These are phyloP conservation scores for Sialia sialis DNA, from an alignment of 2,113 vertebrate genomes.

Conservation along the genomic window DNA sequence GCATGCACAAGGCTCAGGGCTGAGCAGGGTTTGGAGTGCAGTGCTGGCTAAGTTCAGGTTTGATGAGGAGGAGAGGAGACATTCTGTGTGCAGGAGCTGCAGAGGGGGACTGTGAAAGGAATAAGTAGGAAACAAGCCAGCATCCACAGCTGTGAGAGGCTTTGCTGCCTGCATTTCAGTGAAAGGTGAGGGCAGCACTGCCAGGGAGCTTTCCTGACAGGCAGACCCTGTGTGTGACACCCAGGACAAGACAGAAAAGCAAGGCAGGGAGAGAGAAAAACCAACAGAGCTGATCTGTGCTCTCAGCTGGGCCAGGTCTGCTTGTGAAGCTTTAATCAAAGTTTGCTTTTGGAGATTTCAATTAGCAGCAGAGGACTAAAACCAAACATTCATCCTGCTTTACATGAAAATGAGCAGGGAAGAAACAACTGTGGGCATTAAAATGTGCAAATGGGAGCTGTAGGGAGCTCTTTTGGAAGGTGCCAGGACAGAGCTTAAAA, in stretches of 20 bases:
- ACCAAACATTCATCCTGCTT: slow-evolving; percentile 44
- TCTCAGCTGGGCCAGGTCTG: neutral
- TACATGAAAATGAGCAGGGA: slow-evolving; percentile 50
- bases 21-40: neutral
- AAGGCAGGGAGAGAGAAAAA: neutral
- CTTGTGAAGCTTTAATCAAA: neutral
- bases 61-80: neutral
- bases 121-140: neutral
- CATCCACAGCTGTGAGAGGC: neutral
- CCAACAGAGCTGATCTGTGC: neutral
- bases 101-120: neutral
- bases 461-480: slow-evolving; percentile 1
- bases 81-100: neutral
- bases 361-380: slow-evolving; percentile 45
- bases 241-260: neutral
- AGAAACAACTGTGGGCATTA: slow-evolving; percentile 1
- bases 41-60: slow-evolving; percentile 11
- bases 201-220: neutral
- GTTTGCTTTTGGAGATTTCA: slow-evolving; percentile 56
- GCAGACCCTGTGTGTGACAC: neutral
- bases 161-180: neutral
- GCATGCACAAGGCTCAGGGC: neutral
- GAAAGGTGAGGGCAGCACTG: neutral
- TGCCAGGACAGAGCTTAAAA: slow-evolving; percentile 2
- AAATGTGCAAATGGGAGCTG: slow-evolving; percentile 24